Evolutionary conservation across 30 jellyfish, hydroid and myxozoan genomes (phyloP).

Genomic region (Turritopsis rubra): DNA sequence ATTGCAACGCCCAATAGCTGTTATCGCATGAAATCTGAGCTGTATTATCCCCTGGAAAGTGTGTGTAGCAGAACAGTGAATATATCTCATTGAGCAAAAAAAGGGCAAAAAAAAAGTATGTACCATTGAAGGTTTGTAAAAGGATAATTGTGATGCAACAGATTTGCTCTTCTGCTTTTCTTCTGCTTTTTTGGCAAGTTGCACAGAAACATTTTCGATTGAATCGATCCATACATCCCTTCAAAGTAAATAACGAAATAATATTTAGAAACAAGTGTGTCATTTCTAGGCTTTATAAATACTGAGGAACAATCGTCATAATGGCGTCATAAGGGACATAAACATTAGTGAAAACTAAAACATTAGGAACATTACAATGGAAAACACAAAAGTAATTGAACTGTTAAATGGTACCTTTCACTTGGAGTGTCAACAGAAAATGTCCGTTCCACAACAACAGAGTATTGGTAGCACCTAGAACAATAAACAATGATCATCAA

Average conservation of each 20-base stretch:
- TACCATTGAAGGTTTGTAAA: slow-evolving; percentile 9
- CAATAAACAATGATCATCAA: not conserved
- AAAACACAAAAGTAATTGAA: no score
- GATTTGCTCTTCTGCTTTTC: not conserved
- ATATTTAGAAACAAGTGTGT: not conserved
- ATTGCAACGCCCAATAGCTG: no score
- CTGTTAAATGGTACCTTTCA: slow-evolving; percentile 45
- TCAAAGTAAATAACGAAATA: not conserved
- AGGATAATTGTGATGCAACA: not conserved
- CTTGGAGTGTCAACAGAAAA: slow-evolving; percentile 64
- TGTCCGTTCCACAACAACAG: slow-evolving; percentile 86
- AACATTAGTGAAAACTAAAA: no score
- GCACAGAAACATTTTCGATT: slow-evolving; percentile 52
- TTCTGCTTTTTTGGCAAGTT: slow-evolving; percentile 48
- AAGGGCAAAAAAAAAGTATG: not conserved
- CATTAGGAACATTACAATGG: no score
- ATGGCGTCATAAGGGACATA: no score
- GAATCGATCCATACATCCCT: slow-evolving; percentile 80
- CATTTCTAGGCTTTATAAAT: not conserved
- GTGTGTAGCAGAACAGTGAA: not conserved
- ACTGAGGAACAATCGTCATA: not conserved
- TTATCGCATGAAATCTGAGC: no score
- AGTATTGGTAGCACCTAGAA: slow-evolving; percentile 81
- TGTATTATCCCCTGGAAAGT: no score
- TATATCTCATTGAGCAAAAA: not conserved